phyloP scores from a whole-genome alignment of 2,113 vertebrate genomes.

The Phrynocephalus versicolor region DNA sequence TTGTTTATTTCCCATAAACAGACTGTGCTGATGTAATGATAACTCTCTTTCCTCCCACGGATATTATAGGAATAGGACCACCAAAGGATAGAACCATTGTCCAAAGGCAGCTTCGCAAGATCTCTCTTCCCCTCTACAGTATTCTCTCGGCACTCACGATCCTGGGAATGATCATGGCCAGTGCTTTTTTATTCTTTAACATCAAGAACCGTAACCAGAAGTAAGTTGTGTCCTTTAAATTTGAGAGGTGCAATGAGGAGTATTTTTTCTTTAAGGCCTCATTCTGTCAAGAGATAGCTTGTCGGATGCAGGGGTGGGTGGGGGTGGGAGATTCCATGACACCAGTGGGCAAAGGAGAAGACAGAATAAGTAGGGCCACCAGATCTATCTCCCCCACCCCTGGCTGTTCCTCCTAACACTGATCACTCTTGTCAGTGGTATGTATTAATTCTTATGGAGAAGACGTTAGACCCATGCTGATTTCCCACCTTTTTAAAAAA shows the following conservation, averaged over 20 bases:
- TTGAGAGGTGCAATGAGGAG: too few relatives aligned
- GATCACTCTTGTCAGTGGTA: background rate
- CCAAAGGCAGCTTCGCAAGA: conserved; percentile 91
- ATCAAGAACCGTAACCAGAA: conserved; percentile 99
- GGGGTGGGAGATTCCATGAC: background rate
- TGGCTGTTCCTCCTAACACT: background rate
- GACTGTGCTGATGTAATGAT: background rate
- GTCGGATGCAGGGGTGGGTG: too few relatives aligned
- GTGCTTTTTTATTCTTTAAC: conserved; percentile 97
- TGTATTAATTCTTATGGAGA: background rate
- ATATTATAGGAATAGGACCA: conserved; percentile 86
- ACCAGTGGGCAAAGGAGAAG: background rate
- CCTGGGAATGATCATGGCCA: conserved; percentile 97
- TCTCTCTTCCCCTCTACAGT: conserved; percentile 96
- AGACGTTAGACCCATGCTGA: background rate
- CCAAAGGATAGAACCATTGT: conserved; percentile 96
- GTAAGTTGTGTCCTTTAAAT: conserved; percentile 71
- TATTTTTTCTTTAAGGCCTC: background rate
- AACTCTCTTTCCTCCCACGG: conserved; percentile 25
- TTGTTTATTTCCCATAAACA: conserved; percentile 4
- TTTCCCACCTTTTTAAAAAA: background rate
- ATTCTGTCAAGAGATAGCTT: background rate
- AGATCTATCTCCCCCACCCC: background rate
- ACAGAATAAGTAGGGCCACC: background rate
- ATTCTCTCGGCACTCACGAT: conserved; percentile 97